Percentiles rank a stretch among this genome's conserved stretches.
These are phyloP conservation scores for Onychomys leucogaster DNA, from an alignment of 2,797 vertebrate species.

Conservation along the genomic window DNA sequence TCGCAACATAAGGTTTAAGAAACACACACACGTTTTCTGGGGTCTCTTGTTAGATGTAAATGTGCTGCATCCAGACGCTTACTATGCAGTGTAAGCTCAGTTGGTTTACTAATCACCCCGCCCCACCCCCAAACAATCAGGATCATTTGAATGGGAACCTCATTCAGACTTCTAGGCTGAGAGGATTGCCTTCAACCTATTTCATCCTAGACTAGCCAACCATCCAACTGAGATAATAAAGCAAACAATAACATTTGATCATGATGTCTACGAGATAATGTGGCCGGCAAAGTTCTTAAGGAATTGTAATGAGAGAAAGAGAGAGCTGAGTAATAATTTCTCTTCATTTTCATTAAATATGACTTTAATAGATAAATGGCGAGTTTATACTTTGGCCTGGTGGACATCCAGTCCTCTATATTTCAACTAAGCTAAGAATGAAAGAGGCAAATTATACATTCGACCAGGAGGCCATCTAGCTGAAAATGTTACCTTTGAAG, in stretches of 20 bases:
- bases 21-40: conserved; percentile 85
- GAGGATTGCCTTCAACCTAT: conserved; percentile 84
- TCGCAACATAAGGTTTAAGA: conserved; percentile 85
- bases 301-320: conserved; percentile 79
- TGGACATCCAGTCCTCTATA: conserved; percentile 55
- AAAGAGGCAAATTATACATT: conserved; percentile 60
- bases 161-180: conserved; percentile 82
- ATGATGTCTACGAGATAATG: conserved; percentile 81
- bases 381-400: conserved; percentile 80
- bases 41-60: conserved; percentile 85
- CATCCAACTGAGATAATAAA: conserved; percentile 85
- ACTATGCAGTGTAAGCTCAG: conserved; percentile 82
- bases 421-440: conserved; percentile 62
- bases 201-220: conserved; percentile 85
- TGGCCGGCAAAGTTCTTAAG: conserved; percentile 80
- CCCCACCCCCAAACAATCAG: conserved; percentile 80
- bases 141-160: conserved; percentile 84
- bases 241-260: conserved; percentile 83
- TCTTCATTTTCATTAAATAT: conserved; percentile 80
- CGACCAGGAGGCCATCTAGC: conserved; percentile 49
- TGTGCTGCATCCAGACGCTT: conserved; percentile 83
- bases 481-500: conserved; percentile 76
- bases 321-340: conserved; percentile 76
- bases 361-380: conserved; percentile 77
- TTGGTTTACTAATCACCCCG: conserved; percentile 84